phyloP scores from a whole-genome alignment of 2,113 vertebrate species.

The Oenanthe melanoleuca region DNA sequence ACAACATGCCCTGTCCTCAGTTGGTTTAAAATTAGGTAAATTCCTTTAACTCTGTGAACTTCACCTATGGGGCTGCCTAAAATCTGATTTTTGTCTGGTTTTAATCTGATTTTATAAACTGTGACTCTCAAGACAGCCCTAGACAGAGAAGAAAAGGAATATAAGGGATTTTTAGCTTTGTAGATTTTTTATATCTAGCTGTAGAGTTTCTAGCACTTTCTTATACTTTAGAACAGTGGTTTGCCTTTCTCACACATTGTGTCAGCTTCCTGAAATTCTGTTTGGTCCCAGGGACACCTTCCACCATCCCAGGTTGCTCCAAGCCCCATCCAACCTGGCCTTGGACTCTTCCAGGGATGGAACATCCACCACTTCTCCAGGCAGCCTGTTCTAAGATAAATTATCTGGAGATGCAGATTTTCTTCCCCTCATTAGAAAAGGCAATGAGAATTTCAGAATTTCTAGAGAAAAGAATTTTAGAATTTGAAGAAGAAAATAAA shows the following conservation, averaged over 20 bases:
- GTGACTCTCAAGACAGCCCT: neutral
- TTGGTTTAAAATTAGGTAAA: neutral
- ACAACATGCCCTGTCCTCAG: no score
- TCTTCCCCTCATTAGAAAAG: neutral
- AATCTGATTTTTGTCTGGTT: neutral
- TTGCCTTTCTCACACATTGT: neutral
- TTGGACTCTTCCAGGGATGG: neutral
- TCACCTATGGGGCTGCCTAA: neutral
- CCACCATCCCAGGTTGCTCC: neutral
- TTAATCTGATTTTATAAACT: neutral
- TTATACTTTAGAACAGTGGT: neutral
- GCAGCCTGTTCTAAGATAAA: neutral
- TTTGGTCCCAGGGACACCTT: neutral
- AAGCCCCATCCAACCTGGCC: neutral
- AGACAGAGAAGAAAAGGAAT: neutral
- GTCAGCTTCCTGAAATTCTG: neutral
- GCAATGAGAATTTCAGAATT: neutral
- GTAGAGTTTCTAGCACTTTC: neutral
- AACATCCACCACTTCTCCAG: no score
- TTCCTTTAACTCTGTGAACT: neutral
- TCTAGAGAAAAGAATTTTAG: neutral
- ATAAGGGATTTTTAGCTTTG: neutral
- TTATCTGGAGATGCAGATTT: fast-evolving
- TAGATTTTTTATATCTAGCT: neutral
- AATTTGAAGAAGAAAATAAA: neutral